Conservation (phyloP, 2,797 vertebrate genomes). For the Ciconia nigra region DNA sequence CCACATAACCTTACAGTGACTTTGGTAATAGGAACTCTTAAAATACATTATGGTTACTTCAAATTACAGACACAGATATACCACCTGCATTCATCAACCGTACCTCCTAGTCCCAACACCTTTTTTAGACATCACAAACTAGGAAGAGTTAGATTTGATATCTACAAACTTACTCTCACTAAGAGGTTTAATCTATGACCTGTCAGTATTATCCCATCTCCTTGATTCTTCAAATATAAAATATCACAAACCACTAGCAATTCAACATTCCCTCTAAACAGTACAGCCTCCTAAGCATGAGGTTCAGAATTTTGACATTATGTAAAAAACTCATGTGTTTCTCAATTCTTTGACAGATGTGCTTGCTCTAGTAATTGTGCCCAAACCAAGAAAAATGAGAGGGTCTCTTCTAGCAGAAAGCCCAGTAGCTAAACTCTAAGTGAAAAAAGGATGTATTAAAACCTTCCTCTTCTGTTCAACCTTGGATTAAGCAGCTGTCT, state of each 20-base stretch:
- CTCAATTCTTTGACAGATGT: not conserved
- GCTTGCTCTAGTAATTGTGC: not conserved
- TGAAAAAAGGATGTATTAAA: not conserved
- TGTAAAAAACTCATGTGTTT: not conserved
- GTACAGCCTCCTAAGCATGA: not conserved
- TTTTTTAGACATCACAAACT: not conserved
- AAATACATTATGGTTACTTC: not conserved
- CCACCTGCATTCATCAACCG: not conserved
- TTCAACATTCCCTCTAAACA: not conserved
- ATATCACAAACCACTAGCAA: not conserved
- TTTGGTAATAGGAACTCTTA: not conserved
- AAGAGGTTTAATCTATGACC: not conserved
- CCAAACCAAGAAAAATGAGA: not conserved
- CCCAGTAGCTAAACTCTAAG: not conserved
- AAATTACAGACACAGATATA: not conserved
- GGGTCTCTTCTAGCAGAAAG: not conserved
- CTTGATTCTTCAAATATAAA: not conserved
- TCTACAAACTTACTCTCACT: not conserved
- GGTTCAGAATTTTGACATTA: not conserved
- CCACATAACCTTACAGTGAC: not conserved
- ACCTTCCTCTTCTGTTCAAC: not conserved
- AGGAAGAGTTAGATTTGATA: not conserved
- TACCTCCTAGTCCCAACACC: not conserved
- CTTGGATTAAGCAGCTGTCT: not conserved
- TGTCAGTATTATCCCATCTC: not conserved